Evolutionary conservation across 2,888 invertebrate species (phyloP).

Genomic region (Ceramica pisi): DNA sequence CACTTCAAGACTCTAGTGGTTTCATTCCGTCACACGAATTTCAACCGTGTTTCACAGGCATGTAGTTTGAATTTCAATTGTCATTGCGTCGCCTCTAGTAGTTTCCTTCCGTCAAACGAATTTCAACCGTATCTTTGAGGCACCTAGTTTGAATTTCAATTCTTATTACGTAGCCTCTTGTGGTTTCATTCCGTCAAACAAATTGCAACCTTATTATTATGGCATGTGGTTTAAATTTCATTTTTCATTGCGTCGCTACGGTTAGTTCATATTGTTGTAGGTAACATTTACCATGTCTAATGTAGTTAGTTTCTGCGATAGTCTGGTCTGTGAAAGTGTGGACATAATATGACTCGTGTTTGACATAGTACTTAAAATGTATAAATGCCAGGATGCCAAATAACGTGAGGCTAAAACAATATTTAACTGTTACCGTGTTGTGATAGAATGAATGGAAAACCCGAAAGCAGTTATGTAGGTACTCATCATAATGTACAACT

Average conservation of each 20-base stretch:
- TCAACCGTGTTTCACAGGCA: background rate
- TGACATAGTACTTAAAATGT: too few relatives aligned
- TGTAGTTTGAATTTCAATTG: slow-evolving; percentile 13
- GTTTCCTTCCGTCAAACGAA: background rate
- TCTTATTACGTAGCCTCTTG: background rate
- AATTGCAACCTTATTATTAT: slow-evolving; percentile 10
- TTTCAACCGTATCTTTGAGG: slow-evolving; percentile 1
- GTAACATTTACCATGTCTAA: slow-evolving; percentile 20
- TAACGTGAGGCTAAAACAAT: too few relatives aligned
- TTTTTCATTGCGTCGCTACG: slow-evolving; percentile 8
- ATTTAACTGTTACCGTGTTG: too few relatives aligned
- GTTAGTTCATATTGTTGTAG: slow-evolving; percentile 2
- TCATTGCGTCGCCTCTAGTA: background rate
- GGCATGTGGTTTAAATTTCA: slow-evolving; percentile 10
- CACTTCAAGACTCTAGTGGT: background rate
- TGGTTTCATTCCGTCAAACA: background rate
- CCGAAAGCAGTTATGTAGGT: too few relatives aligned
- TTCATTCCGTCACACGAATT: slow-evolving; percentile 4
- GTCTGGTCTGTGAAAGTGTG: background rate
- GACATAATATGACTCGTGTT: background rate
- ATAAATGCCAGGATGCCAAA: too few relatives aligned
- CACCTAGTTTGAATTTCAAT: slow-evolving; percentile 14
- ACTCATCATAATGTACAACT: too few relatives aligned
- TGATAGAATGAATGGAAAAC: too few relatives aligned
- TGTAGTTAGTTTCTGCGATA: slow-evolving; percentile 22